These are phyloP conservation scores for Alcedo atthis DNA, from an alignment of 2,797 vertebrate genomes.

Conservation along the genomic window DNA sequence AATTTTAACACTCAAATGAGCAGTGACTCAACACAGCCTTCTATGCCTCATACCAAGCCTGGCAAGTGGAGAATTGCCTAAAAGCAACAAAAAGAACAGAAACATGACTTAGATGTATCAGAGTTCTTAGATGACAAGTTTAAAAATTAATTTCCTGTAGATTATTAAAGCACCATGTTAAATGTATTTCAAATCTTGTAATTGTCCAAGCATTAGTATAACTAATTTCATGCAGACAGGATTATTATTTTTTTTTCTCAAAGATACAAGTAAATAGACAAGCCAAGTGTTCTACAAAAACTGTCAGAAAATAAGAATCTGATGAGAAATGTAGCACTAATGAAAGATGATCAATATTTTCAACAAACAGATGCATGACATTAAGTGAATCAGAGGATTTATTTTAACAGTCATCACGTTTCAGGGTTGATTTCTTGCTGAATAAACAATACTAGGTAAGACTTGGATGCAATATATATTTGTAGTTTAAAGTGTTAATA, in stretches of 20 bases:
- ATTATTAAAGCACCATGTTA: slow-evolving; percentile 38
- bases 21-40: slow-evolving; percentile 33
- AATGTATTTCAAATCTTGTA: slow-evolving; percentile 34
- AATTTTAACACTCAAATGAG: slow-evolving; percentile 69
- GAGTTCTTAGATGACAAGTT: neutral
- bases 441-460: neutral
- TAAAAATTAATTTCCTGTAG: slow-evolving; percentile 21
- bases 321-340: neutral
- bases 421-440: neutral
- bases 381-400: neutral
- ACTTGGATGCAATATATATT: neutral
- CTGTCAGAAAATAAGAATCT: neutral
- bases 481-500: neutral
- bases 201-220: slow-evolving; percentile 25
- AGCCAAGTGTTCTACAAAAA: neutral
- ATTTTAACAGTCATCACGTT: neutral
- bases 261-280: neutral
- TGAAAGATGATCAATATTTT: neutral
- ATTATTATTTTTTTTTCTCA: slow-evolving; percentile 25
- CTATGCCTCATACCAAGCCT: slow-evolving; percentile 8
- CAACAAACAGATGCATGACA: neutral
- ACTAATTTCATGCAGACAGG: slow-evolving; percentile 21
- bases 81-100: neutral
- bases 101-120: neutral
- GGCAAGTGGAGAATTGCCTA: slow-evolving; percentile 6